These are phyloP conservation scores for Myrmophylax atrothorax DNA, from an alignment of 2,113 vertebrate species.

Conservation along the genomic window DNA sequence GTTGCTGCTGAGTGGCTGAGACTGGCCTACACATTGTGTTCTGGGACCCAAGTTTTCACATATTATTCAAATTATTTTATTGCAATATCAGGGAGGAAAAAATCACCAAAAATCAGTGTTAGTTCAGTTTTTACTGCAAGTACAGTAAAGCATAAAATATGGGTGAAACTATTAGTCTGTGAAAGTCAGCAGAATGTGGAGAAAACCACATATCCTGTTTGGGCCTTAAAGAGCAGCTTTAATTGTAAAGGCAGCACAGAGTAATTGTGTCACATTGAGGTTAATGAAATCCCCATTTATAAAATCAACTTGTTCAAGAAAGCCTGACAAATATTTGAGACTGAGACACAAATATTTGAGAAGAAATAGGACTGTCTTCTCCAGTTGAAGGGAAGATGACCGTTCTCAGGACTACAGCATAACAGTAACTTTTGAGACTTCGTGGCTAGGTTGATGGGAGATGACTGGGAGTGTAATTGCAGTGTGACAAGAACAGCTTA, in stretches of 20 bases:
- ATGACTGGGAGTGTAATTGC: background rate
- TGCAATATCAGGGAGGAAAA: background rate
- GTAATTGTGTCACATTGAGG: background rate
- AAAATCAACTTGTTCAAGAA: background rate
- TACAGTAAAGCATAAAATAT: background rate
- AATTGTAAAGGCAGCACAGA: background rate
- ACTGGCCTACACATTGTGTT: background rate
- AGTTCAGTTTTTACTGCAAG: background rate
- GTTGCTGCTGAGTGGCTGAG: background rate
- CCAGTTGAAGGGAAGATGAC: background rate
- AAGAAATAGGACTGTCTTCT: background rate
- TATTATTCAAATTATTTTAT: background rate
- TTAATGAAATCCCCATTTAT: background rate
- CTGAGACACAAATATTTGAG: background rate
- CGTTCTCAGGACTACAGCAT: background rate
- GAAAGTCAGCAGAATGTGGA: background rate
- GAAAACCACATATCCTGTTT: background rate
- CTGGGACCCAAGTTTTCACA: background rate
- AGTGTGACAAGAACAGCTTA: background rate
- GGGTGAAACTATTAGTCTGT: background rate
- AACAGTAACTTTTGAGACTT: background rate
- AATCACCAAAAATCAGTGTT: background rate
- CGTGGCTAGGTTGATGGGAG: background rate
- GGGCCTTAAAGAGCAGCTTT: background rate
- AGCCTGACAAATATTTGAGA: background rate